phyloP scores from a whole-genome alignment of 1,140 invertebrate species.

The Pseudomyrmex dendroicus region DNA sequence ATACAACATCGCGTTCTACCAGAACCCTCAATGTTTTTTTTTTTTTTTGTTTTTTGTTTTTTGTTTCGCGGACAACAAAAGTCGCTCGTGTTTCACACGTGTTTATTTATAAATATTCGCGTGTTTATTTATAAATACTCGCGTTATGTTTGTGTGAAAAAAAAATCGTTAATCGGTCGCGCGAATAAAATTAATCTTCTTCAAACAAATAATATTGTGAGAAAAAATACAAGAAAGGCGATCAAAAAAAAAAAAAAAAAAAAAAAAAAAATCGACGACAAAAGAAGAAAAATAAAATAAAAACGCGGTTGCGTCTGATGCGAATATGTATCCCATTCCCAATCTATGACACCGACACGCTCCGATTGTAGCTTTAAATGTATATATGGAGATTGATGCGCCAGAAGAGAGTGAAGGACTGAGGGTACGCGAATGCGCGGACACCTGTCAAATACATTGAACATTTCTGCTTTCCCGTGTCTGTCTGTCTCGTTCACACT shows the following conservation, averaged over 20 bases:
- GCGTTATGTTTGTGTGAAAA: no score
- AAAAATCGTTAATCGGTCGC: not conserved
- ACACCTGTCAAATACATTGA: constrained; percentile 73
- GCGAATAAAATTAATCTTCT: constrained; percentile 4
- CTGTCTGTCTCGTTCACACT: constrained; percentile 66
- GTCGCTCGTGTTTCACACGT: no score
- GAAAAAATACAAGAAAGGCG: not conserved
- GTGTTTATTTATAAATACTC: no score
- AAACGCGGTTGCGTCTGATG: constrained; percentile 42
- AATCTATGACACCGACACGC: constrained; percentile 52
- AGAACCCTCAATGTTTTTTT: constrained; percentile 15
- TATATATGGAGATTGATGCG: constrained; percentile 68
- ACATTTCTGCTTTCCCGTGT: constrained; percentile 64
- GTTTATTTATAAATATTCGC: no score
- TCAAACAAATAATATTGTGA: not conserved
- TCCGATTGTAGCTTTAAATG: constrained; percentile 54
- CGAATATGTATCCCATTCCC: constrained; percentile 31
- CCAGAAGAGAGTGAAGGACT: constrained; percentile 68
- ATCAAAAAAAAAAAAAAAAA: not conserved
- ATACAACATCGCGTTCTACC: constrained; percentile 39
- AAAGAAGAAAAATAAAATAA: constrained; percentile 14
- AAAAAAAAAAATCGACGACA: constrained; percentile 41
- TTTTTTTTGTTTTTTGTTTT: constrained; percentile 4
- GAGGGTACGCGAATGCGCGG: constrained; percentile 69
- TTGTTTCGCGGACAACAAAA: no score